Base-by-base conservation (phyloP, 2,113 vertebrate species). In the Rallus limicola region DNA sequence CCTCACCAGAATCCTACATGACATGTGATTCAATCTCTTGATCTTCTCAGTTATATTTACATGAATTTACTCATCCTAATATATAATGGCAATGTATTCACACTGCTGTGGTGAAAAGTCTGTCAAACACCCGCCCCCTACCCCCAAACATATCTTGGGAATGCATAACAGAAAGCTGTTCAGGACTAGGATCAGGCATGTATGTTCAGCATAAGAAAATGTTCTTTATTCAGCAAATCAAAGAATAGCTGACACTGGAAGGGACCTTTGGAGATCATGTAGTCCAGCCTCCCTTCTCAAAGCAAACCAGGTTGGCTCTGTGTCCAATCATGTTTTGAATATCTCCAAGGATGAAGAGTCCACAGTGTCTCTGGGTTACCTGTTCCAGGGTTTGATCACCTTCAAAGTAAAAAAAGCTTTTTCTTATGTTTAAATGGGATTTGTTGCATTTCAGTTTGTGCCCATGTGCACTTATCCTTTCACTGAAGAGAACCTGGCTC, bases 11-110 rank as follows among this genome's bases (percentile, higher is more conserved):
- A 86, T 79, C 62, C 91, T 93, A 72, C n/a, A 84, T 79, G 89
- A 89, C 76, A 95, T 62, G 29, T 86, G 65, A 88, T 62, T 78
- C 84, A 59, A 85, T 85, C 72, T 95, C 79, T 89, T 91, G 76
- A 97, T 97, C 68, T 95, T 92, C 68, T 96, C 63, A 64, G 86
- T 95, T 75, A 56, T 33, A 79, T 90, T 92, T 96, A 62, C 60
- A 77, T 46, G 70, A 82, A 93, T 94, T 89, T 95, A 94, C 34
- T 82, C 34, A 80, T 76, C 18, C 83, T 77, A 91, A 88, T 56
- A 71, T 44, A 34, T 64, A 91, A 71, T 13, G 24, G 82, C 60
- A 93, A 86, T 46, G 78, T 86, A n/a, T 85, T 90, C n/a, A 6
- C 64, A 74, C 24, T 13, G 7, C 53, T 76, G 56, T 76, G 78